Evolutionary conservation across 2,113 vertebrate genomes (phyloP), one percentile per base, ranked within the genome.

Genomic region (Ovis canadensis): DNA sequence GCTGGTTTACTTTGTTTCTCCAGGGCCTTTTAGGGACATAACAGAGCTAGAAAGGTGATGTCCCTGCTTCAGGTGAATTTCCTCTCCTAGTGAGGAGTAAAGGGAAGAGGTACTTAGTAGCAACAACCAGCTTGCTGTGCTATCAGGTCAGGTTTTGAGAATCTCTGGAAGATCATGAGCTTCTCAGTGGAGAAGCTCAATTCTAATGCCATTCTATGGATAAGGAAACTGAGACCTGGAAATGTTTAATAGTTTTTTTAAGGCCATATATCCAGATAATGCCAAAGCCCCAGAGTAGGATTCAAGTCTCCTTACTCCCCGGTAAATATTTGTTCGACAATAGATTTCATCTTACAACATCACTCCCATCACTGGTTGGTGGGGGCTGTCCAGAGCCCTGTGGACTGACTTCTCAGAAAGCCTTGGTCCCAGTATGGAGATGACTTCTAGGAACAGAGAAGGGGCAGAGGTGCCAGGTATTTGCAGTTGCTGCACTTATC

Each of bases 401-500:
- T 29, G 43, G 78, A 45, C 40, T 88, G 83, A 45, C 48, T 91
- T 84, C 54, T 81, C 12, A 27, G 84, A 95, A 89, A 54, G 43
- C 33, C 43, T 90, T 4, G 0, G 33, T 62, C 50, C 86, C 55
- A 71, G 8, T 52, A 57, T 81, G 81, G 57, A 81, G 33, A 50
- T 74, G 33, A 45, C 36, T 94, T 94, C 87, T 54, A 62, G 62
- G 54, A 80, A 55, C 3, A 86, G 78, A 74, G 21, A 88, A 50
- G 36, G 64, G 83, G 60, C 67, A 87, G 74, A 93, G 60, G 16
- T 90, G 50, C 60, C 50, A 71, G 87, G 55, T 80, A 60, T 95
- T 95, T 93, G 91, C 43, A 62, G 8, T 59, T 48, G 54, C n/a
- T 50, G 52, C 60, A 95, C 87, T 97, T 96, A 83, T 78, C 92